Conservation (phyloP, 2,113 vertebrate genomes). For the Dascyllus trimaculatus region DNA sequence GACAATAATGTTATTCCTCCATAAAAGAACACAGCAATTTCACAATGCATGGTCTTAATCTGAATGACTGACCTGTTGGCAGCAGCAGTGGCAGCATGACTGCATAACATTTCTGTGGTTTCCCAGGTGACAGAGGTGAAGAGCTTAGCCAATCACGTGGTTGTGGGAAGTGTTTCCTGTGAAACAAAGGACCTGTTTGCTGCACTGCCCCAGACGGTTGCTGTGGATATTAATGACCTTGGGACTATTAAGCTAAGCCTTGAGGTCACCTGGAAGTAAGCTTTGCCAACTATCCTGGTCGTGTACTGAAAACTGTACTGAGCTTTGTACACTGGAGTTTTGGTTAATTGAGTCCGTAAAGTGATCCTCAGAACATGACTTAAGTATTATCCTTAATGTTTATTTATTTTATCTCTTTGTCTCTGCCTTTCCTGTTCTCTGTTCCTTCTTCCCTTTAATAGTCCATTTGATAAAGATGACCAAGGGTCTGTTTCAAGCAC, state of each 20-base stretch:
- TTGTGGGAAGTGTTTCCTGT: constrained; percentile 95
- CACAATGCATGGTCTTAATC: background rate
- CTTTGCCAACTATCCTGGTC: constrained; percentile 33
- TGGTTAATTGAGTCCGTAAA: background rate
- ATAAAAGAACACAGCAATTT: background rate
- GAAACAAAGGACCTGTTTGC: constrained; percentile 97
- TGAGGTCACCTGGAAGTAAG: constrained; percentile 97
- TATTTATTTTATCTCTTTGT: background rate
- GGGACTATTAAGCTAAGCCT: constrained; percentile 97
- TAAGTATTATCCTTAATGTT: background rate
- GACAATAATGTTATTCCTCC: background rate
- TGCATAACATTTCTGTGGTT: constrained; percentile 39
- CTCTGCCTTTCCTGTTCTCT: no score
- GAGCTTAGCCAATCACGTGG: constrained; percentile 94
- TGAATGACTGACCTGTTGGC: background rate
- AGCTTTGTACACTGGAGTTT: background rate
- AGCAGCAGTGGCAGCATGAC: background rate
- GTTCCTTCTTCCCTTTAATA: constrained; percentile 54
- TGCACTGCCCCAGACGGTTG: constrained; percentile 93
- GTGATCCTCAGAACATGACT: no score
- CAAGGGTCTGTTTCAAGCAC: constrained; percentile 88
- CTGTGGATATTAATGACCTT: constrained; percentile 97
- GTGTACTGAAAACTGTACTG: background rate
- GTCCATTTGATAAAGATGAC: constrained; percentile 98
- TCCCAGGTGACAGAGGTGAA: constrained; percentile 95